Evolutionary conservation across 2,113 vertebrate genomes (phyloP), one percentile per base, ranked within the genome.

Genomic region (Reinhardtius hippoglossoides): DNA sequence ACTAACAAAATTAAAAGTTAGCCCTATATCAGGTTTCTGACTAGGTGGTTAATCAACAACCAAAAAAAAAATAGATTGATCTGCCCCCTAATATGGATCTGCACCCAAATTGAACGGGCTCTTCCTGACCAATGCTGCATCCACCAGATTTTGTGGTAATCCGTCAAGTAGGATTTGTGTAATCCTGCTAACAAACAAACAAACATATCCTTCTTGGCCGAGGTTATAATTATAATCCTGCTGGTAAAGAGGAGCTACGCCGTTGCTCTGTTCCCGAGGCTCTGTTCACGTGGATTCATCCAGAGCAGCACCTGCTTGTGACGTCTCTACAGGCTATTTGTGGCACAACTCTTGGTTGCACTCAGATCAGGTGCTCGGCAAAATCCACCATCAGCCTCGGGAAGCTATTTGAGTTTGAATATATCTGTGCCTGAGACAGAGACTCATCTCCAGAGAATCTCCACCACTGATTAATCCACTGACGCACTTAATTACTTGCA

Each of bases 401-500:
- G 14, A 16, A 48, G 4, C 15, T 18, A 50, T 20, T 18, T 18
- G 46, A 16, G 46, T 50, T 50, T 50, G 18, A 15, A n/a, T 54
- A n/a, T n/a, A 21, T 54, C 50, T 21, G 50, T 9, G 8, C 16
- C 9, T 44, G 9, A 31, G 15, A 20, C 31, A 37, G 18, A 21
- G 31, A 67, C 4, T 21, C 61, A 54, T 56, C 50, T 74, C 24
- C 23, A 24, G 60, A 9, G 21, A 18, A 55, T 50, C 50, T 74
- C 24, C 23, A 12, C 20, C 27, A 23, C 14, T n/a, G 26, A 27
- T 74, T 65, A 37, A 74, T 77, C 69, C 61, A 82, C 76, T 61
- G 54, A 87, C 54, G 76, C 23, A 66, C 56, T 48, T 58, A 70
- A 86, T 80, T 78, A 89, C 0, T 16, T 52, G 16, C 50, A 59